These are phyloP conservation scores for Neocrepidodera transversa DNA, from an alignment of 2,888 invertebrate species.

Conservation along the genomic window DNA sequence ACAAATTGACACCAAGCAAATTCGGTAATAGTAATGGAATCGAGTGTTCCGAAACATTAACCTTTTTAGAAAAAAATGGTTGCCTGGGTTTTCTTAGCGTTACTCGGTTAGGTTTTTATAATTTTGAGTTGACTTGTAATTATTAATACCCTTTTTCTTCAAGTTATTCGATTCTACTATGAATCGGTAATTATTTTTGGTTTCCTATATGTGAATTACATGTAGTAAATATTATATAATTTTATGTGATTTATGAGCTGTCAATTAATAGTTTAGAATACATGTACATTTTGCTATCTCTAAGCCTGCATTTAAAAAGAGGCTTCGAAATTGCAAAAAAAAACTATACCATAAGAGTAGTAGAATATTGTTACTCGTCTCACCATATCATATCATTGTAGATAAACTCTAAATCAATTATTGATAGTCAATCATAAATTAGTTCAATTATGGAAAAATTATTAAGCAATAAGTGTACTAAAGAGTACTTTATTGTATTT, in stretches of 20 bases:
- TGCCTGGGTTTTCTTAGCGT: no score
- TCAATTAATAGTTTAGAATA: background rate
- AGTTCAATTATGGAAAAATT: slow-evolving; percentile 42
- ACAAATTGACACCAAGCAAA: no score
- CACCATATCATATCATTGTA: slow-evolving; percentile 35
- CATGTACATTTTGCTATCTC: no score
- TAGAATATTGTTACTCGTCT: slow-evolving; percentile 24
- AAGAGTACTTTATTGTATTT: slow-evolving; percentile 34
- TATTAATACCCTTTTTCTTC: no score
- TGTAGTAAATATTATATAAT: background rate
- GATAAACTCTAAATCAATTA: slow-evolving; percentile 37
- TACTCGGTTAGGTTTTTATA: no score
- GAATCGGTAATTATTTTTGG: no score
- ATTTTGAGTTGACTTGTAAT: no score
- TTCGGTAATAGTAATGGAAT: no score
- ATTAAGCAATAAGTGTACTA: slow-evolving; percentile 46
- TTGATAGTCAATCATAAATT: slow-evolving; percentile 44
- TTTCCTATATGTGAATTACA: background rate
- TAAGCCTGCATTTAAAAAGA: no score
- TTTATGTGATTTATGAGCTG: background rate
- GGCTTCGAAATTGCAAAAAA: slow-evolving; percentile 8
- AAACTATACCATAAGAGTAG: slow-evolving; percentile 15
- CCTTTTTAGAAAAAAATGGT: no score
- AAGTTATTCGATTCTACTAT: no score
- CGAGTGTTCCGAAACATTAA: no score